Evolutionary conservation across 1,140 invertebrate genomes (phyloP), one percentile per base, ranked within the genome.

Genomic region (honey bee (Apis mellifera)): DNA sequence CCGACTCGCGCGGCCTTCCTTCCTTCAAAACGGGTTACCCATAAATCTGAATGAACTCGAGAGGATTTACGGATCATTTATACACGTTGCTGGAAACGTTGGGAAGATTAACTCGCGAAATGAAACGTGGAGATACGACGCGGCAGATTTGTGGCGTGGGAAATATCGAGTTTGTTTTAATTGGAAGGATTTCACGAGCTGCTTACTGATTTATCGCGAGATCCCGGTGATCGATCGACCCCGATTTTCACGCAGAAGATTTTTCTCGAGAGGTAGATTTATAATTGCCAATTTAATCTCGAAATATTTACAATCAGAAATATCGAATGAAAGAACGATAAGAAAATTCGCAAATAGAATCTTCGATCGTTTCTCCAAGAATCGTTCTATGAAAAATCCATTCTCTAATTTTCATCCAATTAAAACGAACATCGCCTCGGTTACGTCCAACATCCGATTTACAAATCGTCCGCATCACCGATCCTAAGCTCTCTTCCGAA

Each of bases 41-140:
- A 83, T 83, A 78, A 78, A 78, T 78, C 75, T 71, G 62, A 76
- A 82, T 60, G 79, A 82, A 76, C 73, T 23, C 54, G 15, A 42
- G 59, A 76, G 64, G 72, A 82, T 82, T 82, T 82, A 76, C 64
- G 72, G 26, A 76, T 76, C 79, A 76, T 82, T 82, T 60, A 68
- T 76, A 76, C 64, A 69, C 11, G 72, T 21, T 59, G 64, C 64
- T 60, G 2, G 72, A 52, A 66, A 81, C 59, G 17, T 48, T 50
- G 9, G 32, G 52, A 42, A 82, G 72, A 68, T 75, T 82, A 76
- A 82, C 77, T 21, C 54, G 68, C 21, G 65, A 64, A 32, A 17
- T 54, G 59, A 64, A 64, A 54, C 17, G 26, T 17, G 21, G 59
- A 7, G 52, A 50, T 42, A 23, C 60, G n/a, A 17, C 69, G 32